These are phyloP conservation scores for Ichneumoninae sp. DNA, from an alignment of 2,888 invertebrate genomes.

Conservation along the genomic window DNA sequence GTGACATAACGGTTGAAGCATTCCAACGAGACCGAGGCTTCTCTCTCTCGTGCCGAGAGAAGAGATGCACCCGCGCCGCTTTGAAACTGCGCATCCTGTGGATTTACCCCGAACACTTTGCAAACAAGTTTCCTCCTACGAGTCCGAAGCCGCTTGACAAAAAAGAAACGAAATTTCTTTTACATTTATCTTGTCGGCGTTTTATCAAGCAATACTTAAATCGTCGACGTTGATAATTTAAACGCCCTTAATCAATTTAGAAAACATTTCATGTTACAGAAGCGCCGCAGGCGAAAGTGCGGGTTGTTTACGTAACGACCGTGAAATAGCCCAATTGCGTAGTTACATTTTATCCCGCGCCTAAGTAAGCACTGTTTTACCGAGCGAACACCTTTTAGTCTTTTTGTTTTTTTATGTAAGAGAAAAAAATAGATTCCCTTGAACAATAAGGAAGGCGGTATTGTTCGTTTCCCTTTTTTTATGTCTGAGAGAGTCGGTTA, in stretches of 20 bases:
- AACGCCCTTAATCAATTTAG: no score
- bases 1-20: slow-evolving; percentile 78
- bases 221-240: no score
- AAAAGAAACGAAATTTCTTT: neutral
- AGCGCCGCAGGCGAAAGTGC: neutral
- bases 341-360: neutral
- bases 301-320: neutral
- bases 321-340: neutral
- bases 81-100: slow-evolving; percentile 33
- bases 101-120: slow-evolving; percentile 28
- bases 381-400: neutral
- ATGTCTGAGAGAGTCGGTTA: slow-evolving; percentile 30
- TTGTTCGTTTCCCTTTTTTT: slow-evolving; percentile 32
- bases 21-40: slow-evolving; percentile 72
- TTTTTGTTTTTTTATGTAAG: neutral
- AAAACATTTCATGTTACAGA: neutral
- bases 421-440: neutral
- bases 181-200: no score
- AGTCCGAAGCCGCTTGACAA: neutral
- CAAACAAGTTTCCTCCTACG: neutral
- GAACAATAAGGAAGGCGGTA: slow-evolving; percentile 32
- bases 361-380: neutral
- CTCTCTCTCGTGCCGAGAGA: slow-evolving; percentile 36
- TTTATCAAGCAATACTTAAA: neutral
- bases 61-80: slow-evolving; percentile 35